phyloP scores from a whole-genome alignment of 2,888 invertebrate genomes.

The Peribatodes rhomboidaria region DNA sequence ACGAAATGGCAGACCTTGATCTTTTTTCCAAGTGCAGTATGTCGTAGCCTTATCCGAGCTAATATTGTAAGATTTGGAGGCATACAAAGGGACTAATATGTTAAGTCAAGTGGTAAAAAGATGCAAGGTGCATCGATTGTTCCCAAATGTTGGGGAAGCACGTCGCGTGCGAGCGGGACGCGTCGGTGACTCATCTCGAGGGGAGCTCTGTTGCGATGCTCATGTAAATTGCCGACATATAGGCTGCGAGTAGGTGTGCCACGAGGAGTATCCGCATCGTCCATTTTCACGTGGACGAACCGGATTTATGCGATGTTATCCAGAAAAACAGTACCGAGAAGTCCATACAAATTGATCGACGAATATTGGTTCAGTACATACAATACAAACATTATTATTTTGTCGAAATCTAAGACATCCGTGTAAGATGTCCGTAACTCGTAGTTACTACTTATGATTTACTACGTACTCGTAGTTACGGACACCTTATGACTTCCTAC shows the following conservation, averaged over 20 bases:
- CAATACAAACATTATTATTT: neutral
- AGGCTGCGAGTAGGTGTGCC: constrained; percentile 10
- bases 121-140: constrained; percentile 31
- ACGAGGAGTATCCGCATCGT: constrained; percentile 20
- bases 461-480: no score
- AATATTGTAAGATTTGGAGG: neutral
- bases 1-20: constrained; percentile 9
- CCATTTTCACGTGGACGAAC: constrained; percentile 18
- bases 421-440: no score
- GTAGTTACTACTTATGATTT: no score
- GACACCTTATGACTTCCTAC: no score
- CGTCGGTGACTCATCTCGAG: constrained; percentile 60
- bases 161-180: constrained; percentile 40
- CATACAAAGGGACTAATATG: neutral
- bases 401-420: neutral
- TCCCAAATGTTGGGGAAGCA: constrained; percentile 39
- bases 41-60: no score
- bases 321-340: constrained; percentile 3
- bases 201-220: constrained; percentile 53
- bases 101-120: neutral
- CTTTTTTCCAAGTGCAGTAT: constrained; percentile 3
- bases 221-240: constrained; percentile 63
- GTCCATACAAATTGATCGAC: constrained; percentile 12
- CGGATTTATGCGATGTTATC: constrained; percentile 17
- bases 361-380: neutral